phyloP scores from a whole-genome alignment of 2,888 invertebrate species.

The Hirtodrosophila histrioides region DNA sequence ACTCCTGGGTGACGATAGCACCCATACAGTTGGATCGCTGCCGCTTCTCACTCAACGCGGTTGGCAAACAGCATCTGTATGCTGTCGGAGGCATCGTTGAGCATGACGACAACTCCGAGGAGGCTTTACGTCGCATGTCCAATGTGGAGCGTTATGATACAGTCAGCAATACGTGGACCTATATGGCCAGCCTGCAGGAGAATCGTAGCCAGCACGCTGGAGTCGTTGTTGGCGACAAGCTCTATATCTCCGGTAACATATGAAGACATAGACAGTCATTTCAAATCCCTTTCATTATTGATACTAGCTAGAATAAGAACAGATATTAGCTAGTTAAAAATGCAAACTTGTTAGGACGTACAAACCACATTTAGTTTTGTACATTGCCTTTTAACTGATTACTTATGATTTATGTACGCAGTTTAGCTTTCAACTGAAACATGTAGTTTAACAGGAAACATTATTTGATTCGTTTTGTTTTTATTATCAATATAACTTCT shows the following conservation, averaged over 20 bases:
- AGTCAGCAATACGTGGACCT: constrained; percentile 86
- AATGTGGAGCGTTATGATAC: constrained; percentile 88
- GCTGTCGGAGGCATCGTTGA: constrained; percentile 88
- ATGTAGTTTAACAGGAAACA: too few species aligned
- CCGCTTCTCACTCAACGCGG: constrained; percentile 88
- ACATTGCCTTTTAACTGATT: too few species aligned
- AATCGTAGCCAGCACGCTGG: constrained; percentile 87
- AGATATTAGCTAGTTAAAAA: too few species aligned
- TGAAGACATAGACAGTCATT: background rate
- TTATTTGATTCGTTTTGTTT: too few species aligned
- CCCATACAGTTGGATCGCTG: constrained; percentile 88
- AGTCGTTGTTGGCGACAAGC: constrained; percentile 82
- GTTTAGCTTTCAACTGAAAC: too few species aligned
- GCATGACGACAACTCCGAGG: constrained; percentile 84
- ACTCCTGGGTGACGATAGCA: constrained; percentile 89
- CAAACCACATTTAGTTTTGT: too few species aligned
- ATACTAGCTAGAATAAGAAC: too few species aligned
- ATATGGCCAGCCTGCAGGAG: constrained; percentile 86
- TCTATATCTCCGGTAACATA: constrained; percentile 82
- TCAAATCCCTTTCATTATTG: too few species aligned
- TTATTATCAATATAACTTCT: too few species aligned
- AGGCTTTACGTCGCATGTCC: constrained; percentile 77
- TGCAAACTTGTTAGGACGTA: too few species aligned
- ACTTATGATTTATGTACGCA: too few species aligned
- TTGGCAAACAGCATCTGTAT: constrained; percentile 85